A percentile compares a stretch with the other conserved stretches of the same genome.
Conservation (phyloP, 2,888 invertebrate genomes). For the Drosophila austrosaltans region DNA sequence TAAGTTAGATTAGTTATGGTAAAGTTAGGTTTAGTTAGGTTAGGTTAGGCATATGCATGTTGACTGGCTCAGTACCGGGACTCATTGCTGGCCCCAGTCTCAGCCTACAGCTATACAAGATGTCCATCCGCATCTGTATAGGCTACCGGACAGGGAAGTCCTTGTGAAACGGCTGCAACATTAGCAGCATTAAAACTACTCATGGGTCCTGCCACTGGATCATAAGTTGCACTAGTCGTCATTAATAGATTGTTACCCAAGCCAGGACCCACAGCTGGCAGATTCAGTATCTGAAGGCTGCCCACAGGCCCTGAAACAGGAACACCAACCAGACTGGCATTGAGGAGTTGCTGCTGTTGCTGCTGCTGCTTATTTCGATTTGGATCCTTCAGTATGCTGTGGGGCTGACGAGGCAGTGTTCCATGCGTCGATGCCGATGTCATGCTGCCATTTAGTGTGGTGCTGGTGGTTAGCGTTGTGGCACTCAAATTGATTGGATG, state of each 20-base stretch:
- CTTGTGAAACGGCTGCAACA: constrained; percentile 33
- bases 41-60: background rate
- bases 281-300: constrained; percentile 86
- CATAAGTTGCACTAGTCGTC: constrained; percentile 80
- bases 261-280: constrained; percentile 84
- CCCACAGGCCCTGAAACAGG: constrained; percentile 77
- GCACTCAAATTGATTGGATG: constrained; percentile 81
- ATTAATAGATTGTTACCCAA: constrained; percentile 82
- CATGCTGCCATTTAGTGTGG: constrained; percentile 81
- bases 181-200: constrained; percentile 80
- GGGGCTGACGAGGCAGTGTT: constrained; percentile 85
- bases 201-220: constrained; percentile 81
- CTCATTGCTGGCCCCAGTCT: constrained; percentile 64
- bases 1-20: constrained; percentile 32
- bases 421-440: constrained; percentile 73
- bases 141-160: constrained; percentile 75
- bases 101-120: constrained; percentile 83
- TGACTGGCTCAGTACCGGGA: constrained; percentile 68
- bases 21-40: constrained; percentile 20
- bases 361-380: constrained; percentile 85
- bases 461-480: constrained; percentile 81
- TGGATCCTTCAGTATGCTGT: constrained; percentile 87
- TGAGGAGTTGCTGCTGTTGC: constrained; percentile 84
- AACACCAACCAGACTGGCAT: constrained; percentile 70
- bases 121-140: constrained; percentile 84